phyloP scores from a whole-genome alignment of 2,888 invertebrate genomes.

The Altica lythri region DNA sequence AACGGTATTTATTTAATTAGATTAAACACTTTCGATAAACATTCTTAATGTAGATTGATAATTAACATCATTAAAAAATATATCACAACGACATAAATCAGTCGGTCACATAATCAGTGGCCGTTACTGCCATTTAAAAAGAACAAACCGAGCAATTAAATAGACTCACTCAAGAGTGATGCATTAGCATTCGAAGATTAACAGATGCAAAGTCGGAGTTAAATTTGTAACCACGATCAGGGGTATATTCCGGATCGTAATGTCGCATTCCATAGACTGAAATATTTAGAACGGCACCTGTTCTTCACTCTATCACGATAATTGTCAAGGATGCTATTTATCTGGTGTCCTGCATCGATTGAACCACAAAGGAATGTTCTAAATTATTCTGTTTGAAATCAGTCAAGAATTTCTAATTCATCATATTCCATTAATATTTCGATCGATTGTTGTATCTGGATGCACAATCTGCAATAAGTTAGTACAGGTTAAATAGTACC shows the following conservation, averaged over 20 bases:
- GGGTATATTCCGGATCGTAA: constrained; percentile 6
- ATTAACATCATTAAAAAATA: too few relatives aligned
- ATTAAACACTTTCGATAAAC: too few relatives aligned
- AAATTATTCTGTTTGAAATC: too few relatives aligned
- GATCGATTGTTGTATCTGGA: too few relatives aligned
- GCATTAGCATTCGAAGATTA: constrained; percentile 9
- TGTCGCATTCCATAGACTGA: constrained; percentile 17
- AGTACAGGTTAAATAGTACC: background rate
- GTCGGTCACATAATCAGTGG: too few relatives aligned
- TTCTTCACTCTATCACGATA: constrained; percentile 18
- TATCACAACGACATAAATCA: too few relatives aligned
- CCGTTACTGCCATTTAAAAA: too few relatives aligned
- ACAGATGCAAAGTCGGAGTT: constrained; percentile 5
- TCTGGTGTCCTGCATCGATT: constrained; percentile 8
- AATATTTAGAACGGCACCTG: constrained; percentile 22
- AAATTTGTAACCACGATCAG: constrained; percentile 6
- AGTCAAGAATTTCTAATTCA: too few relatives aligned
- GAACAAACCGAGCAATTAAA: constrained; percentile 16
- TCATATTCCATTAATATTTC: too few relatives aligned
- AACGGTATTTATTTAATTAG: too few relatives aligned
- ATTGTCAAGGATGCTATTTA: constrained; percentile 21
- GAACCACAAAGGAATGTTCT: constrained; percentile 9
- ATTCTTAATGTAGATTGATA: too few relatives aligned
- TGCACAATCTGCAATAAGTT: too few relatives aligned
- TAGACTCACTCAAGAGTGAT: constrained; percentile 15